phyloP scores from a whole-genome alignment of 2,113 vertebrate species.

The Myiagra hebetior region DNA sequence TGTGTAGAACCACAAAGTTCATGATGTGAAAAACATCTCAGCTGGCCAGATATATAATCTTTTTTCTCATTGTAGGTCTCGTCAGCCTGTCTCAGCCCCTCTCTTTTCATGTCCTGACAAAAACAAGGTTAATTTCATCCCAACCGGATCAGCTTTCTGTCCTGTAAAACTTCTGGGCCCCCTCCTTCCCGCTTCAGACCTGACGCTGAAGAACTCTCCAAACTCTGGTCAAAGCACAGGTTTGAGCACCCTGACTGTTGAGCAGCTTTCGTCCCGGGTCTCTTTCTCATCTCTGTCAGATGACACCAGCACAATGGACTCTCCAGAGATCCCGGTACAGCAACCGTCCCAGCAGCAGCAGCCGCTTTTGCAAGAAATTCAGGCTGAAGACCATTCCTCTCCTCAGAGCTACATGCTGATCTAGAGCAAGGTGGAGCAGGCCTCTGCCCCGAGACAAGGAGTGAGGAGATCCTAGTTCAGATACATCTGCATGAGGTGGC shows the following conservation, averaged over 20 bases:
- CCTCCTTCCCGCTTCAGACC: conserved; percentile 75
- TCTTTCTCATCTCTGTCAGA: conserved; percentile 80
- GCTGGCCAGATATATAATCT: background rate
- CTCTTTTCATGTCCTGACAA: conserved; percentile 99
- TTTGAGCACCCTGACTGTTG: conserved; percentile 74
- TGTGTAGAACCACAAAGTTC: conserved; percentile 28
- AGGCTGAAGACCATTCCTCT: conserved; percentile 78
- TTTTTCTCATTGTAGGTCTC: conserved; percentile 79
- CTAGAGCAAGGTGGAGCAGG: conserved; percentile 83
- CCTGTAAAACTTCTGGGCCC: conserved; percentile 90
- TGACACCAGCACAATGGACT: conserved; percentile 87
- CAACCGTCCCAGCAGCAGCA: conserved; percentile 67
- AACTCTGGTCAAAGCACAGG: conserved; percentile 69
- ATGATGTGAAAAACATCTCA: background rate
- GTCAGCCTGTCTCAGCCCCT: conserved; percentile 84
- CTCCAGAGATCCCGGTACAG: conserved; percentile 67
- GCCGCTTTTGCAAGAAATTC: conserved; percentile 71
- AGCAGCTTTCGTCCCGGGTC: conserved; percentile 84
- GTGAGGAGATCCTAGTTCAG: conserved; percentile 35
- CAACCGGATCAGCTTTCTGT: conserved; percentile 97
- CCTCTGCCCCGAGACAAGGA: conserved; percentile 53
- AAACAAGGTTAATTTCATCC: conserved; percentile 99
- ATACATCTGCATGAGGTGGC: conserved; percentile 86
- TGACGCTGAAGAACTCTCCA: conserved; percentile 77
- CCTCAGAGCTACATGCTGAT: conserved; percentile 83